Evolutionary conservation across 1,140 invertebrate genomes (phyloP), one percentile per base, ranked within the genome.

Genomic region (Latrodectus geometricus): DNA sequence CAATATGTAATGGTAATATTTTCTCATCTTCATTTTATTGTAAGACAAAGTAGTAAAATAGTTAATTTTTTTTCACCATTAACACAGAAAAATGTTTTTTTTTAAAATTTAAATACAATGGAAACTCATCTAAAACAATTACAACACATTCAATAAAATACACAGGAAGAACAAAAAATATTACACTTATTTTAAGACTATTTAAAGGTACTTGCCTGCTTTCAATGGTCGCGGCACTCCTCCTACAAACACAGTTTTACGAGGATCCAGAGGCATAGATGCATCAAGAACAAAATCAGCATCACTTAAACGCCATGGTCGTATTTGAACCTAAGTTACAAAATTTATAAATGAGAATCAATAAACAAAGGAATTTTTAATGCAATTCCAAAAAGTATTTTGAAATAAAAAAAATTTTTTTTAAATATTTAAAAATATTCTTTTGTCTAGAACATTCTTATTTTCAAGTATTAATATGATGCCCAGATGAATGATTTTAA

Each of bases 181-280:
- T 35, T 35, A 35, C 35, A 35, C 35, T 3, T 1, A 35, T 3
- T 61, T 61, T 61, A 8, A 61, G 11, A 61, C 8, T 21, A 23
- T 70, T 8, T 14, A 48, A 50, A 66, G 15, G 5, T 90, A 89
- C 92, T 91, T 91, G 96, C 96, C 94, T 90, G 99, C 98, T 93
- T 99, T 98, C 8, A 99, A 93, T 0, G 99, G 99, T 88, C 99
- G 94, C 12, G 99, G 99, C 65, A 99, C 99, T 4, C 99, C 99
- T 23, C 99, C 99, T 69, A 99, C 98, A 92, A 99, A 99, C 12
- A 99, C 98, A 0, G 98, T 99, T 92, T 99, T 99, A 78, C 99
- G 93, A 15, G 98, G 98, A 92, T 99, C 98, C 17, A 99, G 92
- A 9, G 97, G 96, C 94, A 99, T 97, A 85, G 96, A 97, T 2